Base-by-base conservation (phyloP, 2,113 vertebrate species). In the Sigmodon hispidus region DNA sequence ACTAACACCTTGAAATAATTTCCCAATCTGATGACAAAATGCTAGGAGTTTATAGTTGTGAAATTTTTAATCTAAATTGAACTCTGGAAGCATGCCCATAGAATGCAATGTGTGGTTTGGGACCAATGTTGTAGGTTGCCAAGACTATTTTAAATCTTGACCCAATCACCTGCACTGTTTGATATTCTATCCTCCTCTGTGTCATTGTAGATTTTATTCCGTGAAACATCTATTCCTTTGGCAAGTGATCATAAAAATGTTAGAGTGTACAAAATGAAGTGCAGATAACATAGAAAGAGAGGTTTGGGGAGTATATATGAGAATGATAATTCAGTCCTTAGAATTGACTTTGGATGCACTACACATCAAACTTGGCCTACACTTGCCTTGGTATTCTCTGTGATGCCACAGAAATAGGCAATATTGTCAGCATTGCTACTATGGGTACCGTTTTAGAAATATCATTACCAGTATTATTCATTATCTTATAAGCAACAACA, bases 61-160 rank as follows among this genome's bases (percentile, higher is more conserved):
- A 24, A 48, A 76, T 13, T 86, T 93, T 36, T 16, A 36, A 95
- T 86, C 36, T 73, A 84, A 95, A 91, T 12, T 72, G 13, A 85
- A 72, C 29, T 81, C 81, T 52, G 5, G 40, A 50, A 73, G 57
- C 89, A 70, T 75, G 45, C n/a, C 63, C 65, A 9, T 85, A 57
- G 65, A 43, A 91, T 87, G 83, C 93, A 67, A 87, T 84, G 69
- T 87, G 87, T 85, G 69, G 73, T 75, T 94, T 93, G 34, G 50
- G 24, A 83, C 69, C 61, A 86, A 8, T 65, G 83, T 69, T 87
- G 79, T 40, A 70, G 17, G 69, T 83, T 89, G 48, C 91, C 73
- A 81, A 94, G 67, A 89, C 70, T 92, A 73, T 75, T 91, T 94
- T 86, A 83, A 77, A 83, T 91, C 72, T 69, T 92, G 76, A 93